These are phyloP conservation scores for Porites divaricata DNA, from an alignment of 92 coral and sea anemone genomes.

Conservation along the genomic window DNA sequence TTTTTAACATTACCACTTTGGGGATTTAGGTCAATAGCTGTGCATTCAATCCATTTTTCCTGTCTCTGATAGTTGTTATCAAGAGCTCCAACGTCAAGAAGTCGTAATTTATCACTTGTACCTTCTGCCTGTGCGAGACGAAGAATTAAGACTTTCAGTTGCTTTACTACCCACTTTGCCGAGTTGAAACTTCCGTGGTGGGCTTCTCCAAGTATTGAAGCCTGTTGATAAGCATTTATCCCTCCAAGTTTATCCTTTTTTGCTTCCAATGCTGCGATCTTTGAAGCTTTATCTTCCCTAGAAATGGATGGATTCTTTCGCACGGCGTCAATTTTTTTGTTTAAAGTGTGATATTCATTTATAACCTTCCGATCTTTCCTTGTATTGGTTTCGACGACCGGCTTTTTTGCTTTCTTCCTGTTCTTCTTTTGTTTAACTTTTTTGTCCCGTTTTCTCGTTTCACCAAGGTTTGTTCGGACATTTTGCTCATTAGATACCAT, in stretches of 20 bases:
- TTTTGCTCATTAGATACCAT: background rate
- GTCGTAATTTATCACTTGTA: conserved; percentile 19
- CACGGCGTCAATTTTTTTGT: conserved; percentile 58
- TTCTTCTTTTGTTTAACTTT: conserved; percentile 23
- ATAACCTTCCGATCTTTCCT: conserved; percentile 68
- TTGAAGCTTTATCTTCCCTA: conserved; percentile 25
- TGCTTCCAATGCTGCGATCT: conserved; percentile 37
- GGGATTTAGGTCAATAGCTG: conserved; percentile 76
- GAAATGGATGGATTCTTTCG: conserved; percentile 42
- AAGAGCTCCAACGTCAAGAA: conserved; percentile 83
- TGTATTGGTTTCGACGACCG: conserved; percentile 40
- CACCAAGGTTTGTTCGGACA: background rate
- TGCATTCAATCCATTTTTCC: conserved; percentile 67
- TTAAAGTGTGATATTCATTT: conserved; percentile 62
- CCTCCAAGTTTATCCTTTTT: conserved; percentile 73
- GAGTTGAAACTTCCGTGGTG: conserved; percentile 75
- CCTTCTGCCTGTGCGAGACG: background rate
- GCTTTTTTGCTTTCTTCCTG: conserved; percentile 46
- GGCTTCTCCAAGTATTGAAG: conserved; percentile 73
- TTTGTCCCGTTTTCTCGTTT: background rate
- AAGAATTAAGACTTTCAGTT: conserved; percentile 48
- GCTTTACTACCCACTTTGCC: conserved; percentile 69
- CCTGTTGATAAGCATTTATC: conserved; percentile 68
- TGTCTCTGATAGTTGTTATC: conserved; percentile 61
- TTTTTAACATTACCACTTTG: conserved; percentile 47